Base-by-base conservation (phyloP, 2,888 invertebrate genomes). In the Ceriagrion tenellum region DNA sequence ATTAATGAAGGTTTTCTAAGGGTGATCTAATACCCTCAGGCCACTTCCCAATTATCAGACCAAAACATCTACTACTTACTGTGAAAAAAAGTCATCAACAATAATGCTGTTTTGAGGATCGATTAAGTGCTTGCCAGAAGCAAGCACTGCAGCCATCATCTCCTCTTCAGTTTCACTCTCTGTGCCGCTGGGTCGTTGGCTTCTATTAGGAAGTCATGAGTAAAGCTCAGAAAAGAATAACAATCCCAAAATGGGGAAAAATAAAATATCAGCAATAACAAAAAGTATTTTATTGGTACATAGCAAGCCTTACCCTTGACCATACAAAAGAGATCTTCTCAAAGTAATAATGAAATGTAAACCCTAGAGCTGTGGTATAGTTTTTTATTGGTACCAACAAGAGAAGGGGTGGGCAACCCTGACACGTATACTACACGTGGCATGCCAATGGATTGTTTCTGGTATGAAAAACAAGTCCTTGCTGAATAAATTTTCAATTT, bases 121-220 rank as follows among this genome's bases (percentile, higher is more conserved):
- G 55, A 95, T 95, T 93, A 95, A 96, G 95, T 96, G 96, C 95
- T 96, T 96, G 95, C 95, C 96, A 55, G 96, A 95, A 96, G 95
- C 97, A 96, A 96, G 90, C 63, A 95, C 97, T 96, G 96, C 97
- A 91, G 97, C 97, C 89, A 97, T 97, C 81, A 97, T 97, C 96
- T 98, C 98, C 96, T 98, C 98, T 97, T 98, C 98, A 96, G 98
- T 98, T 97, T 98, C 98, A 97, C 98, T 98, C 97, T 98, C 98
- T 97, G 98, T 98, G 97, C 98, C 97, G 96, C 97, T 97, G 96
- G 97, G 97, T 96, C 97, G 97, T 97, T 95, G 95, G 89, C 81
- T 56, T 59, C 95, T 95, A 91, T 20, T 91, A 95, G 69, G 74
- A 63, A 95, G 74, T 90, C 90, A 95, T 90, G 89, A 89, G 59